Evolutionary conservation across 2,888 invertebrate species (phyloP).

Genomic region (Dicyrtoma fusca): DNA sequence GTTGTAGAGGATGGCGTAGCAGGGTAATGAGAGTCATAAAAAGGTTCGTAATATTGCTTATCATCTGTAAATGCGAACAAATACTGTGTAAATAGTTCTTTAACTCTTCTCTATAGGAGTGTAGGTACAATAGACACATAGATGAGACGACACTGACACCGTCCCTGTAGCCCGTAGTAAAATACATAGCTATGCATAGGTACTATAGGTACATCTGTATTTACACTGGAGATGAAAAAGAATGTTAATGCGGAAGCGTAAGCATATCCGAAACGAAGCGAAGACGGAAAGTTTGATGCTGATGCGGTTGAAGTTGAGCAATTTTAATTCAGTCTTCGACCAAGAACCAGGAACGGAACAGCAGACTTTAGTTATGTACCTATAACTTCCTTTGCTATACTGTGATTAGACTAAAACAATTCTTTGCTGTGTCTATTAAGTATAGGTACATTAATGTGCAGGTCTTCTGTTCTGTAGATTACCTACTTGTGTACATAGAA

Average conservation of each 20-base stretch:
- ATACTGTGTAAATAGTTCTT: slow-evolving; percentile 6
- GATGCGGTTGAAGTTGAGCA: background rate
- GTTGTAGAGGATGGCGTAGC: too few species aligned
- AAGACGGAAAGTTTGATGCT: background rate
- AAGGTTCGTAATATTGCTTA: slow-evolving; percentile 9
- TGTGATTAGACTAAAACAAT: slow-evolving; percentile 1
- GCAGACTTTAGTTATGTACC: too few species aligned
- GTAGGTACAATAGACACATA: background rate
- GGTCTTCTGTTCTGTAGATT: background rate
- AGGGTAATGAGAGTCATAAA: slow-evolving; percentile 17
- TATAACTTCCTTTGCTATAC: background rate
- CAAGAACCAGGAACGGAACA: background rate
- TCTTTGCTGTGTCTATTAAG: background rate
- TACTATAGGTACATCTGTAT: background rate
- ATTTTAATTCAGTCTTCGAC: background rate
- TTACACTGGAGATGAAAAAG: slow-evolving; percentile 11
- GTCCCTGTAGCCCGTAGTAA: too few species aligned
- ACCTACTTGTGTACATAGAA: background rate
- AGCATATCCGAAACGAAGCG: slow-evolving; percentile 18
- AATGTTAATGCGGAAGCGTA: slow-evolving; percentile 38
- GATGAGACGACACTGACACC: background rate
- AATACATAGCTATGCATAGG: background rate
- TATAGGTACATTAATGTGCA: background rate
- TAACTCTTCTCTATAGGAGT: background rate
- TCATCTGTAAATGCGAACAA: slow-evolving; percentile 23